Evolutionary conservation across 2,888 invertebrate genomes (phyloP).

Genomic region (Pyrgus malvae): DNA sequence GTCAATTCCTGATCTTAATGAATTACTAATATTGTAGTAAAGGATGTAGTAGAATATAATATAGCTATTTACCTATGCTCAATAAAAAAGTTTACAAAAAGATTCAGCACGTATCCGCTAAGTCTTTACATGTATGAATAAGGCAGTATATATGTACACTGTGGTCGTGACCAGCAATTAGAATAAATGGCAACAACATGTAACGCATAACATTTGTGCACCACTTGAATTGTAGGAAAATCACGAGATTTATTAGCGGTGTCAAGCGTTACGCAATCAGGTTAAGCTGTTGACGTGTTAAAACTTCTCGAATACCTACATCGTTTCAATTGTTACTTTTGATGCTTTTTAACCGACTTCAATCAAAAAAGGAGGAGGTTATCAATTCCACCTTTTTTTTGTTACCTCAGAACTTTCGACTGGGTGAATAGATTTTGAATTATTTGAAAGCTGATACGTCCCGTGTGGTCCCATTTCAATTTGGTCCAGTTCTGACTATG

Average conservation of each 20-base stretch:
- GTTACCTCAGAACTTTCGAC: too few relatives aligned
- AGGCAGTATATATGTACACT: conserved; percentile 13
- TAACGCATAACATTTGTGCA: conserved; percentile 1
- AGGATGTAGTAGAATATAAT: too few relatives aligned
- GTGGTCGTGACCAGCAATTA: conserved; percentile 35
- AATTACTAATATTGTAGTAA: too few relatives aligned
- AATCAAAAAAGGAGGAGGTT: too few relatives aligned
- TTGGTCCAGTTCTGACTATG: too few relatives aligned
- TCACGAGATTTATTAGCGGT: conserved; percentile 34
- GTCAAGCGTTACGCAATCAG: conserved; percentile 33
- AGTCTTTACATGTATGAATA: conserved; percentile 15
- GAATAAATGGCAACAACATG: conserved; percentile 21
- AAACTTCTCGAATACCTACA: not conserved
- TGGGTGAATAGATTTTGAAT: too few relatives aligned
- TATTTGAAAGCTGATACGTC: too few relatives aligned
- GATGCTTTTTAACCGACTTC: too few relatives aligned
- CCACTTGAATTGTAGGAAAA: conserved; percentile 29
- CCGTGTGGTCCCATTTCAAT: too few relatives aligned
- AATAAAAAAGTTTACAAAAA: not conserved
- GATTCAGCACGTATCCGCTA: not conserved
- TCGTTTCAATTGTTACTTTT: too few relatives aligned
- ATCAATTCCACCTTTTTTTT: too few relatives aligned
- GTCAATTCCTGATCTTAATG: too few relatives aligned
- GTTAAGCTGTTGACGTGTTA: not conserved
- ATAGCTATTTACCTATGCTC: not conserved